Evolutionary conservation across 35 echinoderm and acorn worm genomes (phyloP).

Genomic region (Apostichopus parvimensis): DNA sequence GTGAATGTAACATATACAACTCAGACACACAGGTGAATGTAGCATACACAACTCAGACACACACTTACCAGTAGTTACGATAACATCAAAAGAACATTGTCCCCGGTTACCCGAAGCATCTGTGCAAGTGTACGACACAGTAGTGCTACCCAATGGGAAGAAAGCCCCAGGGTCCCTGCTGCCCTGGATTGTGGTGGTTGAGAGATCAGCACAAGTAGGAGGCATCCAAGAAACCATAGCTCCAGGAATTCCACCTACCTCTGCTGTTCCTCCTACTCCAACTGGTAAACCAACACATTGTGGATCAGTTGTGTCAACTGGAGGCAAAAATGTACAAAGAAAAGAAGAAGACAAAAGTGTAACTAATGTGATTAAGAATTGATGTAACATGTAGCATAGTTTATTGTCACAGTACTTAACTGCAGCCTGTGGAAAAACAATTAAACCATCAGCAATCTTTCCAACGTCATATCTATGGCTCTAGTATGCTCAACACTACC

Average conservation of each 20-base stretch:
- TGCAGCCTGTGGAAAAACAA: too few species aligned
- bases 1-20: too few species aligned
- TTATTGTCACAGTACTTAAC: too few species aligned
- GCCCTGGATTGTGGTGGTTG: slow-evolving; percentile 12
- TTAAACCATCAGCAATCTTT: too few species aligned
- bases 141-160: slow-evolving; percentile 56
- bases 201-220: slow-evolving; percentile 58
- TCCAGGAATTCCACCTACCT: slow-evolving; percentile 41
- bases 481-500: too few species aligned
- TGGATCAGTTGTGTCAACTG: slow-evolving; percentile 37
- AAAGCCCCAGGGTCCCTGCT: slow-evolving; percentile 33
- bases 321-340: background rate
- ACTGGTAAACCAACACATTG: slow-evolving; percentile 26
- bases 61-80: slow-evolving; percentile 24
- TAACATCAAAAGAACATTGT: slow-evolving; percentile 48
- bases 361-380: too few species aligned
- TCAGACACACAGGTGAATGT: background rate
- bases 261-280: slow-evolving; percentile 5
- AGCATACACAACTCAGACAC: too few species aligned
- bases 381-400: too few species aligned
- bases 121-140: slow-evolving; percentile 58
- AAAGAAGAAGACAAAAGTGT: too few species aligned
- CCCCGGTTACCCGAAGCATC: slow-evolving; percentile 47
- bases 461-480: too few species aligned
- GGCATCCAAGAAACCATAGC: slow-evolving; percentile 56